Evolutionary conservation across 1,140 invertebrate genomes (phyloP), one percentile per base, ranked within the genome.

Genomic region (Pantala flavescens): DNA sequence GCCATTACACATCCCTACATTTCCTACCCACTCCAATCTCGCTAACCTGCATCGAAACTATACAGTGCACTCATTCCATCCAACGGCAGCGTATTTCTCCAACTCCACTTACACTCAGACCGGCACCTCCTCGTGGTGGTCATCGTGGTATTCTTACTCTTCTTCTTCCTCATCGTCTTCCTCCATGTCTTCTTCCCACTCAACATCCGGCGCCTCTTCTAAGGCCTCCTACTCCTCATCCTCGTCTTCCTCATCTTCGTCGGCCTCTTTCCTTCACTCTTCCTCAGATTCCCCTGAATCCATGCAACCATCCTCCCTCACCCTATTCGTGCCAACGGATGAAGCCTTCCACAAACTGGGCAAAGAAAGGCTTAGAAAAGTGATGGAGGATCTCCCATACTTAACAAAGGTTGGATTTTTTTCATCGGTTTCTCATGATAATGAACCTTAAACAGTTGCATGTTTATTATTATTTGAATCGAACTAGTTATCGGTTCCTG

Each of bases 341-440:
- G 77, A 80, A 19, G 86, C 86, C 23, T 85, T 86, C 77, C 74
- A 76, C 24, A 76, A 73, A 12, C 24, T 82, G 0, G 79, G 79
- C 23, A 71, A 76, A 0, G 74, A 76, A 0, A 78, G 78, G 36
- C 74, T 83, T 0, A 71, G 80, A 43, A 76, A 77, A n/a, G 75
- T 86, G 2, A 81, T 80, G 77, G 78, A 77, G 7, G 82, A 84
- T 74, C 74, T 76, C 0, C 77, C 77, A 21, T 80, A 79, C 71
- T 77, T 84, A 9, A 79, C 80, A 19, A 80, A 83, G 75, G 80
- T 84, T 71, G 75, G 24, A 71, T 14, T n/a, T 23, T 19, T 28
- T 16, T 72, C 42, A 36, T 36, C 9, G 28, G 28, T 36, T 36
- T 9, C 28, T 36, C 28, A 9, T 36, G 28, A 36, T 36, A 9